phyloP scores from a whole-genome alignment of 1,140 invertebrate genomes.

The Melitaea cinxia region DNA sequence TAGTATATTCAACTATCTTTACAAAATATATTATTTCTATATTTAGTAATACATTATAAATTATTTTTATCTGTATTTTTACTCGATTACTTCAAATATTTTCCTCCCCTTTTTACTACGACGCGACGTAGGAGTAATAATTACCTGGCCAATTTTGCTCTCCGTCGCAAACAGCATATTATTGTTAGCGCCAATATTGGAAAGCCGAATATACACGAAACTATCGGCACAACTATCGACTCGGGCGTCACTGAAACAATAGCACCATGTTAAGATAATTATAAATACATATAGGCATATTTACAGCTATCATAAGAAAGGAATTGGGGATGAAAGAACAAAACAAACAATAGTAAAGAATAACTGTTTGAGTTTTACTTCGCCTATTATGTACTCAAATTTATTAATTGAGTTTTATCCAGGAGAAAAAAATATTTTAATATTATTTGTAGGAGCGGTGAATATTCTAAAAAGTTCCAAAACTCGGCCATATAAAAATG shows the following conservation, averaged over 20 bases:
- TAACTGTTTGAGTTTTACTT: constrained; percentile 8
- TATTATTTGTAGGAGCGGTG: too few species aligned
- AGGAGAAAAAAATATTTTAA: too few species aligned
- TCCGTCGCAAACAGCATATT: constrained; percentile 91
- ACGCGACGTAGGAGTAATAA: background rate
- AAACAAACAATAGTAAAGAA: constrained; percentile 21
- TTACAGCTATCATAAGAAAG: constrained; percentile 27
- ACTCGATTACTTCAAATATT: too few species aligned
- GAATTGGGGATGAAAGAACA: constrained; percentile 8
- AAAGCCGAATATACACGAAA: constrained; percentile 94
- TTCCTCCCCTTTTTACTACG: background rate
- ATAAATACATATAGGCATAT: constrained; percentile 12
- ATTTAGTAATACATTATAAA: too few species aligned
- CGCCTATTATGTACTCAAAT: background rate
- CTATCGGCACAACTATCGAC: constrained; percentile 93
- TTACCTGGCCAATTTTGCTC: constrained; percentile 88
- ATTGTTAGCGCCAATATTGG: constrained; percentile 91
- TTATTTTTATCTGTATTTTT: too few species aligned
- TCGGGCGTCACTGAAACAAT: constrained; percentile 91
- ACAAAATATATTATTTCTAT: too few species aligned
- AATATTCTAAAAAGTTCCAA: too few species aligned
- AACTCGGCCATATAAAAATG: background rate
- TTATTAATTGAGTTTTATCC: background rate
- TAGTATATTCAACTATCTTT: too few species aligned
- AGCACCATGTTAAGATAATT: constrained; percentile 29